Conservation (phyloP, 2,888 invertebrate genomes). For the Drosophila heteroneura region DNA sequence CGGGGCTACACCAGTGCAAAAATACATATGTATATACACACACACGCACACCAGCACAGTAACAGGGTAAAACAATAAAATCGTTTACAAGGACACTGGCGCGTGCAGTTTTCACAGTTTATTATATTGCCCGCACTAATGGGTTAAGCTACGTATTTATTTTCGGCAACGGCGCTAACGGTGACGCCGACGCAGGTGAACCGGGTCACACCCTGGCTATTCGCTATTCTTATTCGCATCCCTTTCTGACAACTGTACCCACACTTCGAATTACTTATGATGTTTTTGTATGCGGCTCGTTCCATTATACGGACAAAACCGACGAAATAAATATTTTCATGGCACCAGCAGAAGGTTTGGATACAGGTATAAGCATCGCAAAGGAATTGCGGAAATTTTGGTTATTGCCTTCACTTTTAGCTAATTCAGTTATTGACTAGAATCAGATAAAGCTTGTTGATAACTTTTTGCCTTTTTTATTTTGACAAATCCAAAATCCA, state of each 20-base stretch:
- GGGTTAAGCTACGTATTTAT: background rate
- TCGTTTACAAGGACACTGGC: slow-evolving; percentile 28
- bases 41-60: slow-evolving; percentile 22
- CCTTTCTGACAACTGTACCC: slow-evolving; percentile 52
- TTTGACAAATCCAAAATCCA: slow-evolving; percentile 51
- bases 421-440: slow-evolving; percentile 16
- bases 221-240: slow-evolving; percentile 8
- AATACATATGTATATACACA: slow-evolving; percentile 24
- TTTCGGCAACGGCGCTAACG: background rate
- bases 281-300: slow-evolving; percentile 26
- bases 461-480: slow-evolving; percentile 8
- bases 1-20: slow-evolving; percentile 38
- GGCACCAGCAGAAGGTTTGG: background rate
- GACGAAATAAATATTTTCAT: slow-evolving; percentile 35
- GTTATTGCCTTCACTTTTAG: background rate
- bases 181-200: slow-evolving; percentile 10
- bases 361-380: slow-evolving; percentile 7
- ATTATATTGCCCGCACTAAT: slow-evolving; percentile 9
- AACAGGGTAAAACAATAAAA: slow-evolving; percentile 64
- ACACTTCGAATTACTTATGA: slow-evolving; percentile 57
- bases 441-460: slow-evolving; percentile 25
- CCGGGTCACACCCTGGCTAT: slow-evolving; percentile 45
- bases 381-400: slow-evolving; percentile 29
- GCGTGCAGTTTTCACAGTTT: slow-evolving; percentile 14
- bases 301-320: slow-evolving; percentile 48